These are phyloP conservation scores for Dynastes hyllus DNA, from an alignment of 2,888 invertebrate genomes.

Conservation along the genomic window DNA sequence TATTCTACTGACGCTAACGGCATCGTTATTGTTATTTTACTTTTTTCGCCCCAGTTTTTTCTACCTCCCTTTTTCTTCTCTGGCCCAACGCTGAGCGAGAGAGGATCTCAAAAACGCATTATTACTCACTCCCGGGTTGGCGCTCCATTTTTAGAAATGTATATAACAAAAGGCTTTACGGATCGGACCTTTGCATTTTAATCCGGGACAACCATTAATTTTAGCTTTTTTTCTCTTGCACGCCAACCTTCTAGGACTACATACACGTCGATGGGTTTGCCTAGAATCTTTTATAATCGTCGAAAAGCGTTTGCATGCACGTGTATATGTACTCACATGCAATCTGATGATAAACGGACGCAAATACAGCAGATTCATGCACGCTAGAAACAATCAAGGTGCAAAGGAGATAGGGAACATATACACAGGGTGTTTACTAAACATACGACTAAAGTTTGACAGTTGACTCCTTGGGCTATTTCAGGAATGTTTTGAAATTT, in stretches of 20 bases:
- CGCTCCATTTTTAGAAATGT: constrained; percentile 33
- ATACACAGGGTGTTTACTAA: too few relatives aligned
- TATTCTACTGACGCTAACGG: constrained; percentile 1
- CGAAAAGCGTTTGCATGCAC: neutral
- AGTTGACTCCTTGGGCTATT: too few relatives aligned
- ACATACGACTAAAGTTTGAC: too few relatives aligned
- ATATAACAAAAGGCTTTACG: constrained; percentile 41
- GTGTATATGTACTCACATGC: neutral
- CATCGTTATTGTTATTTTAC: constrained; percentile 37
- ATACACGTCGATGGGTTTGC: neutral
- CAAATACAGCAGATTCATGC: neutral
- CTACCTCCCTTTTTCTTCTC: neutral
- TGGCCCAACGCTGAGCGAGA: neutral
- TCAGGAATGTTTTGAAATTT: too few relatives aligned
- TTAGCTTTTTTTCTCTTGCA: constrained; percentile 18
- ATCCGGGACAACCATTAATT: constrained; percentile 43
- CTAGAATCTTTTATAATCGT: constrained; percentile 21
- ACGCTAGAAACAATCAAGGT: neutral
- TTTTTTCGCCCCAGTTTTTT: neutral
- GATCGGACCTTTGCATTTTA: constrained; percentile 34
- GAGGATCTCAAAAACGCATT: constrained; percentile 42
- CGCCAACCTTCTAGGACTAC: neutral
- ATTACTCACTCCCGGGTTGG: constrained; percentile 21
- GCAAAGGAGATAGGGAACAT: too few relatives aligned
- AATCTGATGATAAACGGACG: neutral